Evolutionary conservation across 2,797 vertebrate genomes (phyloP), one percentile per base, ranked within the genome.

Genomic region (Enteromius afrohamiltoni): DNA sequence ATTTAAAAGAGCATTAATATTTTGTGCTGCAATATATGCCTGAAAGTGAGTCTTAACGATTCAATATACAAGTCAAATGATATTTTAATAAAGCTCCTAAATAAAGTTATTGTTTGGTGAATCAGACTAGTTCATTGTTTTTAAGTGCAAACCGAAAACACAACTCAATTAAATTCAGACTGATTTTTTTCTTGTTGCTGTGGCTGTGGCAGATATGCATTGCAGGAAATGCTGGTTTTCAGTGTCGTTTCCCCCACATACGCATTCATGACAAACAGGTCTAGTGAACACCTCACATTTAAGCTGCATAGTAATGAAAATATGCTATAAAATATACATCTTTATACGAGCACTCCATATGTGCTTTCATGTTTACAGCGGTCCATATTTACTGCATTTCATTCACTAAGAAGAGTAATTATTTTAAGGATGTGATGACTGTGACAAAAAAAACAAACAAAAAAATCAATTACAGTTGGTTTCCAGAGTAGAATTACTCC

Each of bases 401-500:
- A 76, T 60, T 40, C 10, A 0, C 34, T 3, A 76, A 58, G 7
- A 7, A 26, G 14, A 60, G 34, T 34, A 58, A 26, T 17, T 42
- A 76, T 40, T 73, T 23, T 76, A 16, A 76, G n/a, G n/a, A 58
- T 55, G 34, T 10, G 53, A 76, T 6, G 34, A 76, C 0, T 0
- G 17, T 16, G 3, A 10, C 53, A 23, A 29, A 16, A 21, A 40
- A 9, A 21, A n/a, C 1, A 51, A 21, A 40, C 19, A 19, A 3
- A 9, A 26, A 16, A 42, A 79, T 19, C 8, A 79, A 68, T 68
- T 49, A 40, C 13, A 2, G 21, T 69, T 40, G 5, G 55, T 34
- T 80, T 71, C 23, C n/a, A 47, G 65, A 31, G 9, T 8, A 71
- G 26, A 40, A 80, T 71, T 71, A 60, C 68, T 71, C n/a, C 53